Evolutionary conservation across 2,888 invertebrate genomes (phyloP), one percentile per base, ranked within the genome.

Genomic region (Alcis repandata): DNA sequence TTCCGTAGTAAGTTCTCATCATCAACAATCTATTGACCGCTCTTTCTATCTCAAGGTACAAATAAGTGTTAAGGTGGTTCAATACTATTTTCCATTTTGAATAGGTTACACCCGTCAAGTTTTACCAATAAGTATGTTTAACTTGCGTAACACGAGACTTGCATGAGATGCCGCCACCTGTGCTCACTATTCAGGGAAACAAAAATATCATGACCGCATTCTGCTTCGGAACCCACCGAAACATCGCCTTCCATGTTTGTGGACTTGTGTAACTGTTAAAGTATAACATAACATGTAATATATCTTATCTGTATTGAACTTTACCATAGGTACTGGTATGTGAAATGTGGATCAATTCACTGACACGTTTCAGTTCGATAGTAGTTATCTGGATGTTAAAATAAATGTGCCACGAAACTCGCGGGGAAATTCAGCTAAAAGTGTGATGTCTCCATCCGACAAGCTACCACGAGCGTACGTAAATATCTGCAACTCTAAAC

Each of bases 131-230:
- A 1, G 27, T 27, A 27, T 6, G 10, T 15, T 33, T 15, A 36
- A 53, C 19, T 49, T 49, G 33, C 49, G 56, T 49, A 62, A 57
- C 33, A 17, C 22, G 20, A 56, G n/a, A 36, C 32, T 36, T 20
- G 79, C 82, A 80, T 85, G 82, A 72, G 72, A 68, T 73, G 72
- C 71, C 70, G 59, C 71, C 82, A 84, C 79, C 84, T 84, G 83
- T 83, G 79, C 75, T 56, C 45, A 57, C 59, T 59, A 41, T 60
- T 63, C 56, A 59, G 41, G 59, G 41, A 69, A 63, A 63, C 60
- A 63, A 73, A 76, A 74, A 74, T 76, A 80, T 77, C 73, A 73
- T 71, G 74, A 78, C 78, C 79, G 76, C 78, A 76, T 73, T 81
- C 71, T 73, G 68, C 67, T 67, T 68, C 67, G 67, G 69, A 68